Conservation (phyloP, 2,113 vertebrate species). For the Rallus limicola region DNA sequence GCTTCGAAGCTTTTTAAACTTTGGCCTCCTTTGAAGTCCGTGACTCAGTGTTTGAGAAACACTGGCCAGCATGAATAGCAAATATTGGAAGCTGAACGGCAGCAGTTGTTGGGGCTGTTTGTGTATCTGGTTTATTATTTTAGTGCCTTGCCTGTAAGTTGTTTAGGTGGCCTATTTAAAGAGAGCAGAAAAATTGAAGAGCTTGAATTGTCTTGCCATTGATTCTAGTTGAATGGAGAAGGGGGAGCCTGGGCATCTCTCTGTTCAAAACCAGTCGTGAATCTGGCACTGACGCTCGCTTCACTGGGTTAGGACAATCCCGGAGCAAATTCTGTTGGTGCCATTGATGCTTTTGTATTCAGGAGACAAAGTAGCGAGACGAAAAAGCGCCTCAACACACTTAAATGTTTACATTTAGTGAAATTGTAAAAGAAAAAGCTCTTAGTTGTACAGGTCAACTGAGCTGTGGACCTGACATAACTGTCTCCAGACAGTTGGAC, state of each 20-base stretch:
- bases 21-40: background rate
- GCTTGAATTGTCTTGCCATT: background rate
- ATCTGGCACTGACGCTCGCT: background rate
- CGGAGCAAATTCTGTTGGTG: accelerated
- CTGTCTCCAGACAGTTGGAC: background rate
- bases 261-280: background rate
- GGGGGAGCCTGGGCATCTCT: background rate
- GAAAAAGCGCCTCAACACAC: background rate
- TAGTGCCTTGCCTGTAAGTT: background rate
- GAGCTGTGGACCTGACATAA: background rate
- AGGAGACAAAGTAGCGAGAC: background rate
- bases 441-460: accelerated
- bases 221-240: background rate
- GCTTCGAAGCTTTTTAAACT: background rate
- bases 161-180: background rate
- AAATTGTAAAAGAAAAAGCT: background rate
- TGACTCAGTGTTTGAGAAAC: slow-evolving; percentile 54
- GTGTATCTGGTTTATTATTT: background rate
- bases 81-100: background rate
- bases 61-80: background rate
- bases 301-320: background rate
- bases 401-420: background rate
- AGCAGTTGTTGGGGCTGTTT: background rate
- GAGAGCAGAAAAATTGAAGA: background rate
- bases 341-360: background rate